Percentiles rank a stretch among this genome's conserved stretches.
phyloP scores from a whole-genome alignment of 2,797 vertebrate genomes.

The Holocentrus rufus region DNA sequence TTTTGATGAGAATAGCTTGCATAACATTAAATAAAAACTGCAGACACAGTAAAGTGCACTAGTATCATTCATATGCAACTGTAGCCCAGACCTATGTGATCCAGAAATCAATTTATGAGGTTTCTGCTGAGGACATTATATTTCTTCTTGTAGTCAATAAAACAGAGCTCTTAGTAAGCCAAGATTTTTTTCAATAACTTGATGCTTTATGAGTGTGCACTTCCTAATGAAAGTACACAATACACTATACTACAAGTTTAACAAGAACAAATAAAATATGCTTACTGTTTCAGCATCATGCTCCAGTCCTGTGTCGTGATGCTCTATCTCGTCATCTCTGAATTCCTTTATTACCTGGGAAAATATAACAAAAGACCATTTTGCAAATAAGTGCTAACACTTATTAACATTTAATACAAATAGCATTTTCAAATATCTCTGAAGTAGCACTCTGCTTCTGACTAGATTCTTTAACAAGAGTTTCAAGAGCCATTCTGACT shows the following conservation, averaged over 20 bases:
- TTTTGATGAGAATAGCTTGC: not conserved
- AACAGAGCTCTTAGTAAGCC: too few relatives aligned
- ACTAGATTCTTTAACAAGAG: not conserved
- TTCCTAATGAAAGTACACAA: not conserved
- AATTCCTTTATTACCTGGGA: slow-evolving; percentile 91
- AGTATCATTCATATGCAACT: not conserved
- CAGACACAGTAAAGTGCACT: not conserved
- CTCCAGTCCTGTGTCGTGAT: slow-evolving; percentile 91
- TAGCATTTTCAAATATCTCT: not conserved
- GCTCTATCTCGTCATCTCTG: slow-evolving; percentile 94
- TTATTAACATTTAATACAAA: too few relatives aligned
- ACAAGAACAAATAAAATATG: slow-evolving; percentile 13
- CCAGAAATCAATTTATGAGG: too few relatives aligned
- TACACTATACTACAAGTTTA: not conserved
- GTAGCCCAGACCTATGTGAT: not conserved
- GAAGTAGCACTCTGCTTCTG: too few relatives aligned
- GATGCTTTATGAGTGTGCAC: not conserved
- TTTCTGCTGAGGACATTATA: too few relatives aligned
- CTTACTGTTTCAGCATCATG: slow-evolving; percentile 90
- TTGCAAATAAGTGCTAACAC: slow-evolving; percentile 5
- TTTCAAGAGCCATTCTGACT: not conserved
- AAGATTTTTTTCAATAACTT: not conserved
- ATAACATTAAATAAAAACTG: not conserved
- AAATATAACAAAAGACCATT: slow-evolving; percentile 24
- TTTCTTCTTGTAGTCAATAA: too few relatives aligned